These are phyloP conservation scores for Isurus oxyrinchus DNA, from an alignment of 2,113 vertebrate species.

Conservation along the genomic window DNA sequence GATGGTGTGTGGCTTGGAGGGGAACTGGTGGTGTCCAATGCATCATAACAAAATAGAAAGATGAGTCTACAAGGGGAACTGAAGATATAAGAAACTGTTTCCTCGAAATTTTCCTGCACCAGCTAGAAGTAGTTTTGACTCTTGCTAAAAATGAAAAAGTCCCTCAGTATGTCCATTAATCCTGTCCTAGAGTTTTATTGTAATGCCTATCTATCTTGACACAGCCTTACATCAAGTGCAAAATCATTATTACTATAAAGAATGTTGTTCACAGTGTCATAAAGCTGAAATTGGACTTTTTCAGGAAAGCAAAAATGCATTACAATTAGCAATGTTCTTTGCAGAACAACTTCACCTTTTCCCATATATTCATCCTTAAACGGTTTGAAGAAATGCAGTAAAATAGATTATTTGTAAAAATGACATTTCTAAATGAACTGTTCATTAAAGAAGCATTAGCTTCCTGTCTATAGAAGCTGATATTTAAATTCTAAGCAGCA, in stretches of 20 bases:
- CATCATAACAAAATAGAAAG: background rate
- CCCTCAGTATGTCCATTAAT: background rate
- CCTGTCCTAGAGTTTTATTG: background rate
- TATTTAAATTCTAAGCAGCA: background rate
- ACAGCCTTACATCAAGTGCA: background rate
- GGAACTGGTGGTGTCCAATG: too few relatives aligned
- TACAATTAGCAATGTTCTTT: background rate
- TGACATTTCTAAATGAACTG: background rate
- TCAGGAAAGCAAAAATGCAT: background rate
- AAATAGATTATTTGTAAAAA: background rate
- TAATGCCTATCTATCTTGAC: background rate
- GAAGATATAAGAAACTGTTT: background rate
- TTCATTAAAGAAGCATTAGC: background rate
- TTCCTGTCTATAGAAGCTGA: background rate
- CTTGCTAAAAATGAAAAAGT: background rate
- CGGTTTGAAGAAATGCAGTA: background rate
- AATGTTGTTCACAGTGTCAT: background rate
- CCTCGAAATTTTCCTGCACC: background rate
- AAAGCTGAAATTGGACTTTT: background rate
- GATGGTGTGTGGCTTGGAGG: too few relatives aligned
- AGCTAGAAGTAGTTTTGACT: background rate
- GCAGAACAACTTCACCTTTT: background rate
- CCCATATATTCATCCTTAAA: background rate
- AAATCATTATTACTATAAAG: background rate
- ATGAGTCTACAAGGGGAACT: background rate